A percentile compares a stretch with the other conserved stretches of the same genome.
phyloP scores from a whole-genome alignment of 2,113 vertebrate genomes.

The Tyto alba region DNA sequence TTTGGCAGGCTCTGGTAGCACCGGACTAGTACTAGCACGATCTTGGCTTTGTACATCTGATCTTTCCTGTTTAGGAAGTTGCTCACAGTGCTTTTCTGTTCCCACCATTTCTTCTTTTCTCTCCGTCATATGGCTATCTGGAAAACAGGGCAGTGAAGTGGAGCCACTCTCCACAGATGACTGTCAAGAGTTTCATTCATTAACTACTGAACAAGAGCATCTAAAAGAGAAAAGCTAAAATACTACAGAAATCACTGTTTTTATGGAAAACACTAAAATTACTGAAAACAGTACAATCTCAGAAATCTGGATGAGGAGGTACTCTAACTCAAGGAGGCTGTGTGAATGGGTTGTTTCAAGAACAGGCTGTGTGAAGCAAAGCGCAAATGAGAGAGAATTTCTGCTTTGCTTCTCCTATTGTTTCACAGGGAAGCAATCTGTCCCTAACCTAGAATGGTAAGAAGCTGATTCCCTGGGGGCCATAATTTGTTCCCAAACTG shows the following conservation, averaged over 20 bases:
- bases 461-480: not conserved
- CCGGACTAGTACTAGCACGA: conserved; percentile 55
- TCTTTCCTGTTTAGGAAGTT: conserved; percentile 64
- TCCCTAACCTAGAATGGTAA: not conserved
- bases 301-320: not conserved
- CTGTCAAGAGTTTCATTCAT: not conserved
- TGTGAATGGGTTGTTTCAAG: not conserved
- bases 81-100: conserved; percentile 52
- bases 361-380: not conserved
- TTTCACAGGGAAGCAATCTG: not conserved
- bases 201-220: not conserved
- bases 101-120: conserved; percentile 67
- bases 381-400: not conserved
- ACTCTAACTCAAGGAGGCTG: not conserved
- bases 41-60: conserved; percentile 66
- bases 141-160: conserved; percentile 64
- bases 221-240: not conserved
- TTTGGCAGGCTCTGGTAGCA: conserved; percentile 63
- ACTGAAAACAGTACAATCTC: not conserved
- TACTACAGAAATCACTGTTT: not conserved
- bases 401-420: not conserved
- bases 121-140: conserved; percentile 61
- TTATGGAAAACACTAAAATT: not conserved
- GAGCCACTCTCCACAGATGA: not conserved
- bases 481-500: not conserved